Percentiles rank a stretch among this genome's conserved stretches.
Evolutionary conservation across 2,888 invertebrate species (phyloP).

Genomic region (Eubasilissa splendida): DNA sequence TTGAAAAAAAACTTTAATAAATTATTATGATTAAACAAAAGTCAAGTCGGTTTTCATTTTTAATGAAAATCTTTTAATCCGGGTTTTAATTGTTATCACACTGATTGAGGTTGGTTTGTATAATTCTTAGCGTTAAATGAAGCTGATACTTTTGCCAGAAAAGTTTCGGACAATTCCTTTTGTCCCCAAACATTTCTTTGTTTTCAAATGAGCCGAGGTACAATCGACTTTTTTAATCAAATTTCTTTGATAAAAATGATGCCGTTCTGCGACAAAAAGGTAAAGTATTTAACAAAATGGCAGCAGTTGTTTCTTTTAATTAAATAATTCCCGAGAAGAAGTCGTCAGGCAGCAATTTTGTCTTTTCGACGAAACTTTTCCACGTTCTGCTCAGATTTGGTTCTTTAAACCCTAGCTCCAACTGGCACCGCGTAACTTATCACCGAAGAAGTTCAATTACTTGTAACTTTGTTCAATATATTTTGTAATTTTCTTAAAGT

Average conservation of each 20-base stretch:
- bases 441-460: constrained; percentile 5
- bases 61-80: constrained; percentile 36
- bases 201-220: constrained; percentile 40
- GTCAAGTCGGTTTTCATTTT: background rate
- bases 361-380: constrained; percentile 29
- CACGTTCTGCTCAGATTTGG: constrained; percentile 30
- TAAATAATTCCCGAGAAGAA: constrained; percentile 38
- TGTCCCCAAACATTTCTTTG: constrained; percentile 39
- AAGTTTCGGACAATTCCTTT: constrained; percentile 27
- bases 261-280: constrained; percentile 21
- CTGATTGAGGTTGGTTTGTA: constrained; percentile 30
- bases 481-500: too few species aligned
- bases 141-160: constrained; percentile 25
- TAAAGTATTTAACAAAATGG: constrained; percentile 40
- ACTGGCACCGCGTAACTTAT: constrained; percentile 7
- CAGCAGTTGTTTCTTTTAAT: constrained; percentile 46
- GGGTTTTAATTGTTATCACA: constrained; percentile 31
- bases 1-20: background rate
- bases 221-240: constrained; percentile 43
- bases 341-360: constrained; percentile 30
- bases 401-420: constrained; percentile 20
- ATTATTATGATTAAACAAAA: constrained; percentile 15
- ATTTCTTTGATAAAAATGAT: constrained; percentile 43
- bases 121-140: constrained; percentile 33
- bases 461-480: constrained; percentile 8